These are phyloP conservation scores for Zoanthus sociatus DNA, from an alignment of 92 coral and sea anemone genomes.

Conservation along the genomic window DNA sequence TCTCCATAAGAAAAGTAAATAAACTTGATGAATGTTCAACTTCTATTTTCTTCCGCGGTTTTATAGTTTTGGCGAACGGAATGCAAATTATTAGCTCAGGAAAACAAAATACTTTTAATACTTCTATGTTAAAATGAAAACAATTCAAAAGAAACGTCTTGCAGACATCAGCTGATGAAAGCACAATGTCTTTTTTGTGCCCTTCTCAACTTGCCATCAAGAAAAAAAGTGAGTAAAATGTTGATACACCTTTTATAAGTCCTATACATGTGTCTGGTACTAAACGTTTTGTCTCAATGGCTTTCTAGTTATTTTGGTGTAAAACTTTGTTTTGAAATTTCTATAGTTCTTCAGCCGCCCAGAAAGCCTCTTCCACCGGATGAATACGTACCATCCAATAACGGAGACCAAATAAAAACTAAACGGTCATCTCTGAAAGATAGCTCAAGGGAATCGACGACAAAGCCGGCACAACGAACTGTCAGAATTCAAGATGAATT, in stretches of 20 bases:
- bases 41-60: neutral
- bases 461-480: slow-evolving; percentile 66
- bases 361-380: slow-evolving; percentile 78
- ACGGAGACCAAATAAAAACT: slow-evolving; percentile 31
- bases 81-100: slow-evolving; percentile 25
- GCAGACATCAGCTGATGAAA: neutral
- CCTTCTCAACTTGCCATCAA: slow-evolving; percentile 82
- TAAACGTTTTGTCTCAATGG: neutral
- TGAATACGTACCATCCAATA: slow-evolving; percentile 59
- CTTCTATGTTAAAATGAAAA: neutral
- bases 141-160: neutral
- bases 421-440: slow-evolving; percentile 83
- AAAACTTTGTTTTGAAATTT: slow-evolving; percentile 4
- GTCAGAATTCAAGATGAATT: slow-evolving; percentile 69
- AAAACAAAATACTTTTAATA: neutral
- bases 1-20: slow-evolving; percentile 61
- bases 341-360: slow-evolving; percentile 65
- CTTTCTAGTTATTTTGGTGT: slow-evolving; percentile 6
- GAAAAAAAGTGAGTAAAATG: slow-evolving; percentile 67
- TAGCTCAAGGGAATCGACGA: slow-evolving; percentile 58
- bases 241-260: neutral
- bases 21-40: slow-evolving; percentile 15
- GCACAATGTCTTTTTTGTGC: slow-evolving; percentile 76
- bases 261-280: neutral
- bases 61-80: slow-evolving; percentile 8